These are phyloP conservation scores for Menura novaehollandiae DNA, from an alignment of 2,113 vertebrate genomes.

Conservation along the genomic window DNA sequence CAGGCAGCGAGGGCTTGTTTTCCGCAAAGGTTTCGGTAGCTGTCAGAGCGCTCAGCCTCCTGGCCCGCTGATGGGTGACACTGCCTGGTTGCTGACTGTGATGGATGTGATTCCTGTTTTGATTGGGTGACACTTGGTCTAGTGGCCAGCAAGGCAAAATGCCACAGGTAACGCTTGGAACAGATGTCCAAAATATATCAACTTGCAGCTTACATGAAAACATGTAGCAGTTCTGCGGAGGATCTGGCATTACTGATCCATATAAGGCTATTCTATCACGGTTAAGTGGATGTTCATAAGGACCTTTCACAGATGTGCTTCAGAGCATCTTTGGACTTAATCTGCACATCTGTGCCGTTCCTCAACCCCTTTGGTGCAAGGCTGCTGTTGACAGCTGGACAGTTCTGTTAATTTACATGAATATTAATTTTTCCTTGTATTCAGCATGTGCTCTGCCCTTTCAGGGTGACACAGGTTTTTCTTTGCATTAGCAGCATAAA, in stretches of 20 bases:
- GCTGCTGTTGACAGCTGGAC: neutral
- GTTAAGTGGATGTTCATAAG: neutral
- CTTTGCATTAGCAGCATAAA: neutral
- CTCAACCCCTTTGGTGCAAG: neutral
- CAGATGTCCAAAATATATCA: neutral
- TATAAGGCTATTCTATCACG: neutral
- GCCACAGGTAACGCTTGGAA: slow-evolving; percentile 33
- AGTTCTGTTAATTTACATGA: neutral
- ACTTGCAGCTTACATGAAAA: neutral
- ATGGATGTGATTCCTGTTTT: neutral
- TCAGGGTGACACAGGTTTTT: neutral
- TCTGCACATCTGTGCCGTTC: neutral
- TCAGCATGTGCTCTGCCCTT: neutral
- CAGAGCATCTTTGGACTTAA: neutral
- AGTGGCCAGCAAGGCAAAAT: neutral
- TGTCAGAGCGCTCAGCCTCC: slow-evolving; percentile 22
- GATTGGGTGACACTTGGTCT: slow-evolving; percentile 44
- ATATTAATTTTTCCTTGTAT: neutral
- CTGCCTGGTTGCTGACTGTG: neutral
- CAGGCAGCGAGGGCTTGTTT: slow-evolving; percentile 15
- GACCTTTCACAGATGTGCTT: neutral
- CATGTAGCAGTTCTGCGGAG: neutral
- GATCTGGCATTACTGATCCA: neutral
- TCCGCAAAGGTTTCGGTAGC: neutral
- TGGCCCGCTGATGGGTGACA: slow-evolving; percentile 15